Conservation (phyloP, 2,888 invertebrate genomes). For the Amphipoea oculea region DNA sequence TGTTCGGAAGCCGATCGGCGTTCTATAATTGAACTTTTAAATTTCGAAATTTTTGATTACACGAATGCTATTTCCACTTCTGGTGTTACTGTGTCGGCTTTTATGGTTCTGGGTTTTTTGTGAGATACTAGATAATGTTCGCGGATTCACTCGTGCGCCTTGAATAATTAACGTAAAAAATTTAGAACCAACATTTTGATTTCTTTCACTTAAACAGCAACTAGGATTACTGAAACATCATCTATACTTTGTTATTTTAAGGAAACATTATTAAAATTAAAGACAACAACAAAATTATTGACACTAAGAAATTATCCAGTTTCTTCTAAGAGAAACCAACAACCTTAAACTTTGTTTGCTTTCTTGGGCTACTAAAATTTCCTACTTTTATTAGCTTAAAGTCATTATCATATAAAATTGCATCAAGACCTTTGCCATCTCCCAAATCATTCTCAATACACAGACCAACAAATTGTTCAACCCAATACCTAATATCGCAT, state of each 20-base stretch:
- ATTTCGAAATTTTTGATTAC: constrained; percentile 86
- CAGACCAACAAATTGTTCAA: neutral
- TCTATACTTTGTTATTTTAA: neutral
- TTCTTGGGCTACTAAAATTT: neutral
- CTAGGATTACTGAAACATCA: neutral
- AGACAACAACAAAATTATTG: neutral
- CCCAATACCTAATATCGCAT: neutral
- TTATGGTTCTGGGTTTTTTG: constrained; percentile 67
- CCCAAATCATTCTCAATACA: neutral
- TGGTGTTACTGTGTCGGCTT: constrained; percentile 82
- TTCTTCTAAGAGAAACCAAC: neutral
- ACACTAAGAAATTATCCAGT: neutral
- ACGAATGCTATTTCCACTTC: constrained; percentile 84
- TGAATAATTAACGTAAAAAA: neutral
- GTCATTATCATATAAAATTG: neutral
- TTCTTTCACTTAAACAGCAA: neutral
- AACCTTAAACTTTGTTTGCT: too few species aligned
- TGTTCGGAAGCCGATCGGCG: constrained; percentile 87
- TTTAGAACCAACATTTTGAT: neutral
- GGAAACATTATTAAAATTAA: neutral
- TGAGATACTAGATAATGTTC: constrained; percentile 59
- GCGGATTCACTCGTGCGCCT: constrained; percentile 28
- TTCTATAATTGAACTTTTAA: constrained; percentile 88
- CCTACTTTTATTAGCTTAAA: neutral
- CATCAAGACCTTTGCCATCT: neutral